Base-by-base conservation (phyloP, 1,140 invertebrate genomes). In the Meteorus sp. region DNA sequence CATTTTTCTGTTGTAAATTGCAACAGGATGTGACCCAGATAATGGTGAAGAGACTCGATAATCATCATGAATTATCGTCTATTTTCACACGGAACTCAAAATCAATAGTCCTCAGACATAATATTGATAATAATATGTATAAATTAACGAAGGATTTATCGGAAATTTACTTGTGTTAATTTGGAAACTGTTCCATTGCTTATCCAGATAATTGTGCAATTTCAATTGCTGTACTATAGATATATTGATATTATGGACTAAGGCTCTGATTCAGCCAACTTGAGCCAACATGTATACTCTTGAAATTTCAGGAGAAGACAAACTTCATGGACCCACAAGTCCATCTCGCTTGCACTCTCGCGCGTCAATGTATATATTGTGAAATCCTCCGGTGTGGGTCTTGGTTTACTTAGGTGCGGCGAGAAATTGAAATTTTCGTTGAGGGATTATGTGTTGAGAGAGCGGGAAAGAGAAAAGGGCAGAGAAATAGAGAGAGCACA, bases 381-480 rank as follows among this genome's bases (percentile, higher is more conserved):
- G 7, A 22, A 56, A n/a, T n/a, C n/a, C n/a, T 11, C 25, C 15
- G 39, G 45, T n/a, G n/a, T 48, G 31, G 31, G 9, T 23, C 43
- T 59, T 56, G 56, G 72, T 78, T 78, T 78, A 70, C 74, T 78
- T 77, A 76, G 68, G 73, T 73, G 66, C 68, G 63, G 70, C 68
- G 74, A 78, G 74, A 76, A 77, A 78, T 77, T 76, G 73, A 74
- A 78, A 78, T 78, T 77, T 78, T 78, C 73, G 73, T 77, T 70
- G 76, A 78, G 67, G 76, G 75, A 78, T 77, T 74, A 78, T 69
- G 63, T 67, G 37, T 35, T 51, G 61, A 65, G 66, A 63, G 69
- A 73, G 68, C 68, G 71, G 70, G 68, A n/a, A n/a, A n/a, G n/a
- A n/a, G n/a, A n/a, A n/a, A n/a, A n/a, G n/a, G n/a, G n/a, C n/a